A percentile compares a stretch with the other conserved stretches of the same genome.
Evolutionary conservation across 2,113 vertebrate genomes (phyloP).

Genomic region (Tylochromis polylepis): DNA sequence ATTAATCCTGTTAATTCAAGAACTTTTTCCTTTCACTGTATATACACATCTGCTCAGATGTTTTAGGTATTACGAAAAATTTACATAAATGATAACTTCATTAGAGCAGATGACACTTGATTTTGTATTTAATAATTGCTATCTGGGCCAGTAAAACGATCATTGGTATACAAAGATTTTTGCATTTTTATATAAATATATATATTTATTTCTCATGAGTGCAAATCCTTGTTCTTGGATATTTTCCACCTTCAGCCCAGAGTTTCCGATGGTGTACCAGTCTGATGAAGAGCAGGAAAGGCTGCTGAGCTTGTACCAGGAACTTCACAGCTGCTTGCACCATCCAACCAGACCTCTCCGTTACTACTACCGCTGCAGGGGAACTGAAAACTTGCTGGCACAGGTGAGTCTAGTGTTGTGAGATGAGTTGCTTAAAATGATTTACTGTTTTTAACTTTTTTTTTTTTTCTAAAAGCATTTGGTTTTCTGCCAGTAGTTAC

Average conservation of each 20-base stretch:
- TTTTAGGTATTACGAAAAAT: rapidly evolving
- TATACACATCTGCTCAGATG: neutral
- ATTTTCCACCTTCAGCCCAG: slow-evolving; percentile 74
- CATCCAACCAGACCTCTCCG: slow-evolving; percentile 87
- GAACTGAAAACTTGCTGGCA: slow-evolving; percentile 89
- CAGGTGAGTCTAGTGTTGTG: slow-evolving; percentile 78
- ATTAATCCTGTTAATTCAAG: neutral
- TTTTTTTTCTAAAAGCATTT: neutral
- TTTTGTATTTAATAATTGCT: neutral
- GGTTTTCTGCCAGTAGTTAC: neutral
- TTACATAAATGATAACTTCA: neutral
- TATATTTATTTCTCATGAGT: neutral
- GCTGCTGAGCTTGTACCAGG: slow-evolving; percentile 88
- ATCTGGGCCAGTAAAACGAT: neutral
- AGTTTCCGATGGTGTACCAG: slow-evolving; percentile 84
- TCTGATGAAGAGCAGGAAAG: slow-evolving; percentile 84
- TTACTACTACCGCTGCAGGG: slow-evolving; percentile 85
- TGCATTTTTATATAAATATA: neutral
- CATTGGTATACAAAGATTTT: neutral
- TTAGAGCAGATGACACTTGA: neutral
- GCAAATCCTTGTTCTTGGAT: neutral
- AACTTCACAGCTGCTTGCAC: slow-evolving; percentile 91
- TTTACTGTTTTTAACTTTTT: neutral
- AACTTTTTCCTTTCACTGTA: neutral
- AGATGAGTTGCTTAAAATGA: neutral